These are phyloP conservation scores for Cryptocephalus primarius DNA, from an alignment of 2,888 invertebrate species.

Conservation along the genomic window DNA sequence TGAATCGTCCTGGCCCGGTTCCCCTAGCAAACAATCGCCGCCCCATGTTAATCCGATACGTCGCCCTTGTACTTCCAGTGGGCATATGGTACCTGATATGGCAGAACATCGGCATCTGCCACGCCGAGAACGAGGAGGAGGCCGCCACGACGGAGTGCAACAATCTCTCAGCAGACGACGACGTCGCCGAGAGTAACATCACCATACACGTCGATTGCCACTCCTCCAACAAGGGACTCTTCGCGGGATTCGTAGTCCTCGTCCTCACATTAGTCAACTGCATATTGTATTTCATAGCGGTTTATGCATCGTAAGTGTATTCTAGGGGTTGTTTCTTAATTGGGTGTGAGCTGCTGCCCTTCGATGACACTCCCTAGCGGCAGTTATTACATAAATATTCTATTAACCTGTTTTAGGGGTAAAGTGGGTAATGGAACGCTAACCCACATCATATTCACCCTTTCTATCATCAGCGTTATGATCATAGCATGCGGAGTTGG, in stretches of 20 bases:
- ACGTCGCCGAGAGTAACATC: constrained; percentile 26
- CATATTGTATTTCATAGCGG: constrained; percentile 48
- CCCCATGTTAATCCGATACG: too few species aligned
- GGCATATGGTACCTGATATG: constrained; percentile 65
- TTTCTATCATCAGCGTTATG: constrained; percentile 33
- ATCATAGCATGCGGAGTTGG: constrained; percentile 48
- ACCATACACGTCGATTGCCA: constrained; percentile 56
- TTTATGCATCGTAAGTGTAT: constrained; percentile 21
- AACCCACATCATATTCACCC: background rate
- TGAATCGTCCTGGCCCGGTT: too few species aligned
- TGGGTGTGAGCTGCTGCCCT: too few species aligned
- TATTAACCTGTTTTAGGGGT: background rate
- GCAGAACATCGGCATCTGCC: constrained; percentile 57
- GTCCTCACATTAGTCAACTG: constrained; percentile 47
- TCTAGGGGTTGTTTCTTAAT: too few species aligned
- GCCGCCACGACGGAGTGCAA: constrained; percentile 18
- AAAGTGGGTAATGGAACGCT: background rate
- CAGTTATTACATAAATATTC: too few species aligned
- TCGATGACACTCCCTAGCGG: too few species aligned
- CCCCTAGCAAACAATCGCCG: too few species aligned
- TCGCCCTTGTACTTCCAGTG: constrained; percentile 37
- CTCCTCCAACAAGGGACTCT: constrained; percentile 64
- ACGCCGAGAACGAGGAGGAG: constrained; percentile 17
- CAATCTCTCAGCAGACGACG: constrained; percentile 15
- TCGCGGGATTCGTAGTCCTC: constrained; percentile 49